These are phyloP conservation scores for Poeciliopsis occidentalis DNA, from an alignment of 2,113 vertebrate species.

Conservation along the genomic window DNA sequence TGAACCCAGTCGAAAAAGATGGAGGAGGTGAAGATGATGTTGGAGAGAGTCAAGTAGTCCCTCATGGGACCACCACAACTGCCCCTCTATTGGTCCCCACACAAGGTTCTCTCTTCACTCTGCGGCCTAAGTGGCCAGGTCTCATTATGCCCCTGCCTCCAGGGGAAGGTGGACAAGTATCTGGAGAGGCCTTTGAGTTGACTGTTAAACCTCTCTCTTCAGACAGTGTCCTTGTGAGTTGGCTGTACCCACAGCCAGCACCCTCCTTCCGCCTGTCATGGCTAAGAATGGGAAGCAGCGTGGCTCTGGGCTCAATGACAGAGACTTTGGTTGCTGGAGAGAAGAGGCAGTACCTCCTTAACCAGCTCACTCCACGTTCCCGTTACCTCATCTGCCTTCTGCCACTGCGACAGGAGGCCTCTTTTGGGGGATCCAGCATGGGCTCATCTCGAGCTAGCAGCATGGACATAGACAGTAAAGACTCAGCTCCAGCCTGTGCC, in stretches of 20 bases:
- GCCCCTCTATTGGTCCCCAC: conserved; percentile 77
- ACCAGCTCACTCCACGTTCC: conserved; percentile 88
- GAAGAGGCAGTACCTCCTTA: conserved; percentile 89
- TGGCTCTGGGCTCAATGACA: conserved; percentile 88
- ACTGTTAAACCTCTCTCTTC: conserved; percentile 88
- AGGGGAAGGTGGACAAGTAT: conserved; percentile 73
- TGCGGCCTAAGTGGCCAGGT: conserved; percentile 85
- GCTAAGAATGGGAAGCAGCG: conserved; percentile 88
- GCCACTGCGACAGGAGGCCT: conserved; percentile 80
- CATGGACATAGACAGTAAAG: conserved; percentile 83
- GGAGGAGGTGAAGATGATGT: conserved; percentile 60
- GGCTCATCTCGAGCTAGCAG: conserved; percentile 67
- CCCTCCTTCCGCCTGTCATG: conserved; percentile 91
- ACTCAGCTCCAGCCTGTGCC: conserved; percentile 86
- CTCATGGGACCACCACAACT: conserved; percentile 78
- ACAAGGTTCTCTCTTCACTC: conserved; percentile 89
- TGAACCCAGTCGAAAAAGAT: conserved; percentile 61
- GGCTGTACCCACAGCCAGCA: conserved; percentile 82
- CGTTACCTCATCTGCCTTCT: conserved; percentile 92
- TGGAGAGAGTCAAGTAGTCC: conserved; percentile 67
- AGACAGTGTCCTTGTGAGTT: conserved; percentile 89
- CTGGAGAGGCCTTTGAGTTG: conserved; percentile 83
- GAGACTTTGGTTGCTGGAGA: conserved; percentile 93
- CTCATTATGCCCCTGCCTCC: conserved; percentile 83
- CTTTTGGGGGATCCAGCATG: conserved; percentile 66